phyloP scores from a whole-genome alignment of 2,797 vertebrate genomes.

The Lithobates pipiens region DNA sequence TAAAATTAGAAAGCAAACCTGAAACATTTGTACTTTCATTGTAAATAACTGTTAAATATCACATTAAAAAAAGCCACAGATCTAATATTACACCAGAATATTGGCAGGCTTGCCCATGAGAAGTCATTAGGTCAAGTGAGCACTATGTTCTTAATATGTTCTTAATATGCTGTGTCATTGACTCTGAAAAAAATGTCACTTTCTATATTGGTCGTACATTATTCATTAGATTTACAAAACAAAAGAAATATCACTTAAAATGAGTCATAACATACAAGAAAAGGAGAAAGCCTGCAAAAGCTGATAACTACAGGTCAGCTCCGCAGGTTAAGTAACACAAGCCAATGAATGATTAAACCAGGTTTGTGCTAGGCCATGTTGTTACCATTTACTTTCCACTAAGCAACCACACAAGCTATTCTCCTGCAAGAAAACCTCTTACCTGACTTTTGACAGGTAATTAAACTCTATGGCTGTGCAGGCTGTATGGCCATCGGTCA shows the following conservation, averaged over 20 bases:
- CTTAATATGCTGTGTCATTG: too few species aligned
- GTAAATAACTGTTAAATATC: too few species aligned
- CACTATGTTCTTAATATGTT: too few species aligned
- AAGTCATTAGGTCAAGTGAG: too few species aligned
- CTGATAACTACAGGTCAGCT: neutral
- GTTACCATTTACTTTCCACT: neutral
- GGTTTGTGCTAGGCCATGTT: neutral
- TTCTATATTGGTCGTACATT: too few species aligned
- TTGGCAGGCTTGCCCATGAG: too few species aligned
- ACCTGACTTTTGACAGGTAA: constrained; percentile 95
- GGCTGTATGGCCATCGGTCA: constrained; percentile 94
- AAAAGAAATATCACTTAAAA: neutral
- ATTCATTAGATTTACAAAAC: too few species aligned
- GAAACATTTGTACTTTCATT: too few species aligned
- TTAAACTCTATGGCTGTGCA: constrained; percentile 91
- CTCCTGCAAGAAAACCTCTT: constrained; percentile 51
- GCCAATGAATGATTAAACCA: neutral
- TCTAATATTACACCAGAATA: too few species aligned
- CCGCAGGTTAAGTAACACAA: neutral
- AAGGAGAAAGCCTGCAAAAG: neutral
- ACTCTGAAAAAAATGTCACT: too few species aligned
- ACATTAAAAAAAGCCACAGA: too few species aligned
- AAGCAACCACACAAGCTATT: neutral
- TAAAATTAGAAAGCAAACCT: too few species aligned
- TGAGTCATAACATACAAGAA: neutral